A percentile compares a stretch with the other conserved stretches of the same genome.
phyloP scores from a whole-genome alignment of 2,888 invertebrate species.

The Spialia ferax region DNA sequence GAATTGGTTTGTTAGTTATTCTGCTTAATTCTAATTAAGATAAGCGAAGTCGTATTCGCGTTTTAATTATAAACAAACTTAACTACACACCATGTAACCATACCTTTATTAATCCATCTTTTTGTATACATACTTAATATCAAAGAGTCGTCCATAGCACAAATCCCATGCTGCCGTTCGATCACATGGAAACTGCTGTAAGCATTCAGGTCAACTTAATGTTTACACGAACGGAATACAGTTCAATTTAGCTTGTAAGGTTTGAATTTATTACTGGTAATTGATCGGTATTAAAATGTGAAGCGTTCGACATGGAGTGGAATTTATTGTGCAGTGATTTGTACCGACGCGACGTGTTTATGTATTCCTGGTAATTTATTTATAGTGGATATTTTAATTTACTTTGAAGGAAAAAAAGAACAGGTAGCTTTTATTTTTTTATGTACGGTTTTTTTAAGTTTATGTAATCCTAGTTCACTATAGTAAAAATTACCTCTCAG shows the following conservation, averaged over 20 bases:
- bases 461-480: too few relatives aligned
- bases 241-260: not conserved
- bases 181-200: not conserved
- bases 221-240: not conserved
- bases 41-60: too few relatives aligned
- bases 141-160: too few relatives aligned
- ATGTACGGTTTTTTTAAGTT: too few relatives aligned
- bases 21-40: too few relatives aligned
- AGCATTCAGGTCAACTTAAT: not conserved
- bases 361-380: not conserved
- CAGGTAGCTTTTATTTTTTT: too few relatives aligned
- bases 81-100: too few relatives aligned
- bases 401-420: not conserved
- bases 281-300: conserved; percentile 1
- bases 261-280: not conserved
- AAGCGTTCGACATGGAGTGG: conserved; percentile 4
- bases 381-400: not conserved
- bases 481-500: too few relatives aligned
- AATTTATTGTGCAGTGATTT: not conserved
- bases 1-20: too few relatives aligned
- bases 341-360: conserved; percentile 2
- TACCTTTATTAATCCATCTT: too few relatives aligned
- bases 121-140: too few relatives aligned
- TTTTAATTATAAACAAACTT: too few relatives aligned
- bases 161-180: not conserved